A percentile compares a stretch with the other conserved stretches of the same genome.
phyloP scores from a whole-genome alignment of 2,797 vertebrate genomes.

The Tachyglossus aculeatus region DNA sequence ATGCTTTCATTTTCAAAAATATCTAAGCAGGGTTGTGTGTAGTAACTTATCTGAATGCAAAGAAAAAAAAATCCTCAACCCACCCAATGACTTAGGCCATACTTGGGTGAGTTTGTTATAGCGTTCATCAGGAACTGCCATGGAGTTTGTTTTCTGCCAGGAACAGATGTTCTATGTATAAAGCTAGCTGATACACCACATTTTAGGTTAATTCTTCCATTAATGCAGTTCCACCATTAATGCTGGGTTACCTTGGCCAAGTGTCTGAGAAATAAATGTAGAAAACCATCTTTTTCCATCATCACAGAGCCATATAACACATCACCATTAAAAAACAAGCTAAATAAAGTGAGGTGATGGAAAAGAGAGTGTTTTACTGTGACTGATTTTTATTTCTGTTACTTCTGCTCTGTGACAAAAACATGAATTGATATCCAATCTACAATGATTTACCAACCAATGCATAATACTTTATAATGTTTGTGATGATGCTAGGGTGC shows the following conservation, averaged over 20 bases:
- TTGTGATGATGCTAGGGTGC: conserved; percentile 25
- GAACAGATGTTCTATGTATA: background rate
- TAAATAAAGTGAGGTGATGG: conserved; percentile 32
- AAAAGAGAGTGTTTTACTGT: conserved; percentile 39
- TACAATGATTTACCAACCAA: conserved; percentile 49
- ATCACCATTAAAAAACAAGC: conserved; percentile 9
- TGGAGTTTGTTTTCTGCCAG: background rate
- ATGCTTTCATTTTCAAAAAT: background rate
- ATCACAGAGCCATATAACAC: background rate
- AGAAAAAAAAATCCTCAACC: background rate
- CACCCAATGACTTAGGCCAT: background rate
- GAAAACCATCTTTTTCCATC: conserved; percentile 14
- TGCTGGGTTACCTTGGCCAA: background rate
- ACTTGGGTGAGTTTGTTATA: background rate
- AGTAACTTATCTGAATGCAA: background rate
- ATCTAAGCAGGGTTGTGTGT: background rate
- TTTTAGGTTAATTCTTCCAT: conserved; percentile 16
- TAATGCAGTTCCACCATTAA: too few species aligned
- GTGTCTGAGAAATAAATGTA: conserved; percentile 23
- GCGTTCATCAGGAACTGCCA: background rate
- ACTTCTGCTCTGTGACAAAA: conserved; percentile 50
- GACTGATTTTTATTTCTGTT: conserved; percentile 52
- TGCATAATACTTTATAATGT: conserved; percentile 42
- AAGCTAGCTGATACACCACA: background rate
- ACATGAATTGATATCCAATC: conserved; percentile 34